Evolutionary conservation across 2,888 invertebrate species (phyloP), one percentile per base, ranked within the genome.

Genomic region (Galerucella nymphaeae): DNA sequence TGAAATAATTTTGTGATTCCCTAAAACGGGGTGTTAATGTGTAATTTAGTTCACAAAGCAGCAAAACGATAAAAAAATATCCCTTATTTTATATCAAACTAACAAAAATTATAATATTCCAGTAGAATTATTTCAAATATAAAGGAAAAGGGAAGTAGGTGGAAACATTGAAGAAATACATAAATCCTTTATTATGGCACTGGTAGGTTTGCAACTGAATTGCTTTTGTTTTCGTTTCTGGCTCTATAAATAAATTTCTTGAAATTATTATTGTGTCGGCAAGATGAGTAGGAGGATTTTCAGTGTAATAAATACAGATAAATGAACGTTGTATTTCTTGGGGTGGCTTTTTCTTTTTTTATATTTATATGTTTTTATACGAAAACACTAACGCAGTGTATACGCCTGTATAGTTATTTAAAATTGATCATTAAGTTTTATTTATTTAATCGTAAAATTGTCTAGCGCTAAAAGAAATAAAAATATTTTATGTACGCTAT

Each of bases 291-390:
- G 72, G 72, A 59, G 69, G 68, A 72, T 69, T 69, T 72, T 65
- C 61, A 30, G 20, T 8, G 41, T 69, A 69, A 65, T 72, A 65
- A 69, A 72, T 72, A 69, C 53, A 66, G 71, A 73, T 76, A 78
- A 78, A 77, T 78, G 75, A 77, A 73, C 70, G 68, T 72, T 72
- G 63, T 70, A 55, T 70, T 64, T 70, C 70, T 70, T 45, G 45
- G 70, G 70, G 70, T 70, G 63, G 63, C 57, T 70, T 63, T 18
- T 38, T 59, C 16, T 42, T 4, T 38, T 23, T 20, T 18, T 55
- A 20, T 16, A 59, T 59, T 16, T 3, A 38, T 38, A 38, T 9
- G 30, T 16, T 38, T 59, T 16, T 3, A 38, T 38, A 8, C 30
- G 30, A 9, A 59, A 16, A 38, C 14, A 59, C n/a, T 38, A 59